Base-by-base conservation (phyloP, 2,888 invertebrate genomes). In the Allygus modestus region DNA sequence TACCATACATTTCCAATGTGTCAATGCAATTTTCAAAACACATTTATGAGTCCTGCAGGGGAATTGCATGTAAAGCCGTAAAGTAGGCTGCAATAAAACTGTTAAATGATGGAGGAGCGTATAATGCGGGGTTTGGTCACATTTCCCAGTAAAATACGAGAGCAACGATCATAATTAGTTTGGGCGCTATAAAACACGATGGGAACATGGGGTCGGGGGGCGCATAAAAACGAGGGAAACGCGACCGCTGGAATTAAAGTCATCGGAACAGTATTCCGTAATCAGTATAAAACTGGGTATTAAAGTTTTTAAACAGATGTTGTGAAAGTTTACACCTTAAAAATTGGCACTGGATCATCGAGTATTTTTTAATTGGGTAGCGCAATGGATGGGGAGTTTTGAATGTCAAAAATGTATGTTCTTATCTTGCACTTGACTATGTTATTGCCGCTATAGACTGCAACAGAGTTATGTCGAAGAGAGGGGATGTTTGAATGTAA, bases 11-110 rank as follows among this genome's bases (percentile, higher is more conserved):
- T 20, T 11, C 17, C 28, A 31, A 15, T 2, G 20, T 20, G 28
- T 11, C 28, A 12, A 31, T 65, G 65, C 28, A 28, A 31, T 65
- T 65, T 65, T 26, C 65, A 65, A 31, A 28, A 65, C 31, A 65
- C 28, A 17, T 65, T 65, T 65, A 65, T 31, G 65, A 31, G 65
- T 31, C 65, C 65, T 65, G 65, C 17, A 28, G 65, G 65, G 28
- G n/a, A 28, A 65, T 65, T 23, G 58, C 58, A 58, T 58, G 58
- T 58, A 12, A 23, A 58, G 58, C 23, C 23, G 58, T 58, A 58
- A 58, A 58, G 58, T 58, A 58, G n/a, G 58, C 11, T 23, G 58
- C 23, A 26, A 23, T 58, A 58, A 58, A 58, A 58, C 23, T 23
- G 23, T 23, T 23, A 12, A 58, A 58, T 23, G 26, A 58, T 9